phyloP scores from a whole-genome alignment of 2,797 vertebrate genomes.

The Cossypha polioptera region DNA sequence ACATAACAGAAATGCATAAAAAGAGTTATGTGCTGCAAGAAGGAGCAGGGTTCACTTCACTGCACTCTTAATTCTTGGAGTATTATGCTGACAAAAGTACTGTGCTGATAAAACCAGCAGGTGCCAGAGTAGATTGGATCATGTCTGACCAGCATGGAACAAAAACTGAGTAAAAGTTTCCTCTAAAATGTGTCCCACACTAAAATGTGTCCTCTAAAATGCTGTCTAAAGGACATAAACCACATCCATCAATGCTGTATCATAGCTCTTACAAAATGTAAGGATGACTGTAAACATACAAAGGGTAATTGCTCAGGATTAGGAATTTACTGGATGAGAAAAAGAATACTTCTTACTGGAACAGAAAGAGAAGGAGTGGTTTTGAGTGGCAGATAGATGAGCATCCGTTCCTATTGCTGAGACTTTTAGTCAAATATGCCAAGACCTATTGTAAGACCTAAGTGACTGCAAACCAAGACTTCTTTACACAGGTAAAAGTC shows the following conservation, averaged over 20 bases:
- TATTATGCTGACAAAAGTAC: background rate
- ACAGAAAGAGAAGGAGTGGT: background rate
- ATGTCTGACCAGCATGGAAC: rapidly evolving
- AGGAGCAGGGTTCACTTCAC: background rate
- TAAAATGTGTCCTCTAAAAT: background rate
- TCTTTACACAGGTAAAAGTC: background rate
- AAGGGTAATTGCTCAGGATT: background rate
- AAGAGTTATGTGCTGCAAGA: background rate
- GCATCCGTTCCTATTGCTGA: background rate
- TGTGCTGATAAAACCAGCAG: background rate
- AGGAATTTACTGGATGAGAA: background rate
- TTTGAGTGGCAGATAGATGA: background rate
- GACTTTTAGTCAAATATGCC: background rate
- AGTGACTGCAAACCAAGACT: background rate
- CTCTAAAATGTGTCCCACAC: background rate
- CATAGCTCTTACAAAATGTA: background rate
- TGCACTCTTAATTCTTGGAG: background rate
- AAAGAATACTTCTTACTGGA: background rate
- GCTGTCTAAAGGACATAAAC: background rate
- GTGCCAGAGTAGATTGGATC: background rate
- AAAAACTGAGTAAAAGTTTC: background rate
- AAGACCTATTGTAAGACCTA: background rate
- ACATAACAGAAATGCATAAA: background rate
- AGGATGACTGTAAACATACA: background rate
- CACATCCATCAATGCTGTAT: background rate